These are phyloP conservation scores for Drosophila littoralis DNA, from an alignment of 1,140 invertebrate genomes.

Conservation along the genomic window DNA sequence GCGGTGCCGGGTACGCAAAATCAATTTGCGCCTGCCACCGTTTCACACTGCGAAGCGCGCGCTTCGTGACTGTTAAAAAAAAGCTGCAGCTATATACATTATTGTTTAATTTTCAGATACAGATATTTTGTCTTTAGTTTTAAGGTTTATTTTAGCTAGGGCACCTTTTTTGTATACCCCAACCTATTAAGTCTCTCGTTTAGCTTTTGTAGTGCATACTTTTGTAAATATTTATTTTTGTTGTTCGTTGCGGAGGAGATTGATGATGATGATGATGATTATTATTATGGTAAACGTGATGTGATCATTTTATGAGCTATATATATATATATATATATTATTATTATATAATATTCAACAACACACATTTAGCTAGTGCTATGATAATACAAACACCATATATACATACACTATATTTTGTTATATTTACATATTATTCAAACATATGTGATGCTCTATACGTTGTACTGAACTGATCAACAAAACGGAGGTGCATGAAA, in stretches of 20 bases:
- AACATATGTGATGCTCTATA: slow-evolving; percentile 45
- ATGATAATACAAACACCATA: slow-evolving; percentile 57
- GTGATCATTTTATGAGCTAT: slow-evolving; percentile 76
- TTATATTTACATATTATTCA: slow-evolving; percentile 74
- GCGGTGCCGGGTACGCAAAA: slow-evolving; percentile 23
- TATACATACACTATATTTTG: slow-evolving; percentile 65
- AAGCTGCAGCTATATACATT: slow-evolving; percentile 66
- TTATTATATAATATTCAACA: slow-evolving; percentile 70
- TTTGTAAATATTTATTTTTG: slow-evolving; percentile 82
- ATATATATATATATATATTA: slow-evolving; percentile 68
- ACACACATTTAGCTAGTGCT: slow-evolving; percentile 66
- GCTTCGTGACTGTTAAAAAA: slow-evolving; percentile 63
- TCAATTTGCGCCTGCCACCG: slow-evolving; percentile 38
- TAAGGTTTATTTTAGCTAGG: slow-evolving; percentile 42
- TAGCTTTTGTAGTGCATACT: slow-evolving; percentile 58
- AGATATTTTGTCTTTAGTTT: slow-evolving; percentile 45
- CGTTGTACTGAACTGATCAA: slow-evolving; percentile 73
- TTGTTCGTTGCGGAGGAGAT: slow-evolving; percentile 52
- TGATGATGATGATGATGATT: slow-evolving; percentile 58
- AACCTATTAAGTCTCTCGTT: slow-evolving; percentile 49
- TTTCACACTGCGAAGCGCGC: slow-evolving; percentile 64
- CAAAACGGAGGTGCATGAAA: slow-evolving; percentile 62
- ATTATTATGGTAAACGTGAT: slow-evolving; percentile 80
- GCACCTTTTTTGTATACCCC: slow-evolving; percentile 37
- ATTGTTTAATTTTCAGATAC: slow-evolving; percentile 23